Percentiles rank a stretch among this genome's conserved stretches.
These are phyloP conservation scores for Pachymerium ferrugineum DNA, from an alignment of 2,888 invertebrate species.

Conservation along the genomic window DNA sequence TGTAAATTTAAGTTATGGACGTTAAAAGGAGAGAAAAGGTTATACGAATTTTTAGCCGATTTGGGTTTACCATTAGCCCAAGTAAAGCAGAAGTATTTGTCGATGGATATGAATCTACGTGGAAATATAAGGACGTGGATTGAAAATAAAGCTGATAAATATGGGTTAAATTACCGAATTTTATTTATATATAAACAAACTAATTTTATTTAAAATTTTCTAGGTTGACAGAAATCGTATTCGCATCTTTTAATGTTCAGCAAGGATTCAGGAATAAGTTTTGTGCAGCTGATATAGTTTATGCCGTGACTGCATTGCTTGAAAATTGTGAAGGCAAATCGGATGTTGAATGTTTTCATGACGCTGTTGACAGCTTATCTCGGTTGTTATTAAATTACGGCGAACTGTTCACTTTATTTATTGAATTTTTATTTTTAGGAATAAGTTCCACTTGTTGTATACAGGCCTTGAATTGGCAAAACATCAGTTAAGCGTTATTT, in stretches of 20 bases:
- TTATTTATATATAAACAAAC: neutral
- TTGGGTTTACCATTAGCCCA: constrained; percentile 86
- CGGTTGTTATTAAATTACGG: constrained; percentile 42
- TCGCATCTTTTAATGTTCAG: constrained; percentile 71
- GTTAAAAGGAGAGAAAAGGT: constrained; percentile 71
- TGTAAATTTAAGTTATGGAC: constrained; percentile 80
- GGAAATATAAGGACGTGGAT: constrained; percentile 60
- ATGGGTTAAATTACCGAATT: constrained; percentile 39
- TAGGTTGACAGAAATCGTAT: constrained; percentile 62
- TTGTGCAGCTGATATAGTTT: constrained; percentile 76
- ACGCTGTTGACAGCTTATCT: constrained; percentile 63
- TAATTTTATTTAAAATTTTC: neutral
- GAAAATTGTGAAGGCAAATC: constrained; percentile 60
- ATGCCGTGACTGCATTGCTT: constrained; percentile 69
- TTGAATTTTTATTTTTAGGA: constrained; percentile 45
- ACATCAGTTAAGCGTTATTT: constrained; percentile 61
- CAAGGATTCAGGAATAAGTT: constrained; percentile 74
- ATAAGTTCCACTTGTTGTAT: constrained; percentile 57
- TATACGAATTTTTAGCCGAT: constrained; percentile 81
- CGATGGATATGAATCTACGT: constrained; percentile 81
- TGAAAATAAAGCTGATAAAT: constrained; percentile 49
- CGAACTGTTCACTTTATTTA: neutral
- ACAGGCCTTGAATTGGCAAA: constrained; percentile 67
- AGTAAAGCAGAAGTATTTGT: constrained; percentile 73
- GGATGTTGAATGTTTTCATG: constrained; percentile 63